A percentile compares a stretch with the other conserved stretches of the same genome.
These are phyloP conservation scores for Myiotriccus ornatus DNA, from an alignment of 2,797 vertebrate genomes.

Conservation along the genomic window DNA sequence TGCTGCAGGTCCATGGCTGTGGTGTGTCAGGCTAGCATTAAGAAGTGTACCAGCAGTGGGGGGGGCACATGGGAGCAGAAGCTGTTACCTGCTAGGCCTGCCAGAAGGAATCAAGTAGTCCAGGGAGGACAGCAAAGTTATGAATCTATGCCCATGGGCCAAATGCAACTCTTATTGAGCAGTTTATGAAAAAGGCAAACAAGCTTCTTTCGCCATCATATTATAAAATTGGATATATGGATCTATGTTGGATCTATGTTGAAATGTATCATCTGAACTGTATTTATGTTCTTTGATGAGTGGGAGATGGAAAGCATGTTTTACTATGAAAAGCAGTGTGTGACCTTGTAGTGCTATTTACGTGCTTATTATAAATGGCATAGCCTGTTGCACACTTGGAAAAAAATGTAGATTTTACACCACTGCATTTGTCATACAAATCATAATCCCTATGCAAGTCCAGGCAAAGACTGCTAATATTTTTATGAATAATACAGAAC, in stretches of 20 bases:
- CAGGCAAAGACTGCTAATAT: constrained; percentile 1
- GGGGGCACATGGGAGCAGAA: not conserved
- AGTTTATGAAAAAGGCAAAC: not conserved
- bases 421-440: not conserved
- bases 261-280: not conserved
- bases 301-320: not conserved
- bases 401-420: not conserved
- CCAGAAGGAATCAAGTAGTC: not conserved
- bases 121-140: not conserved
- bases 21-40: not conserved
- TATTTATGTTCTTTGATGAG: not conserved
- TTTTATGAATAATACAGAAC: constrained; percentile 4
- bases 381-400: not conserved
- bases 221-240: not conserved
- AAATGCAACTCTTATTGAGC: not conserved
- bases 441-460: not conserved
- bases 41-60: not conserved
- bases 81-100: not conserved
- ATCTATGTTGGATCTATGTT: not conserved
- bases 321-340: not conserved
- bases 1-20: not conserved
- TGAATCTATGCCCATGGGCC: not conserved
- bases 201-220: not conserved
- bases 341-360: not conserved
- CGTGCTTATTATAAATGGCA: not conserved